These are phyloP conservation scores for Drosophila suzukii DNA, from an alignment of 1,140 invertebrate genomes.

Conservation along the genomic window DNA sequence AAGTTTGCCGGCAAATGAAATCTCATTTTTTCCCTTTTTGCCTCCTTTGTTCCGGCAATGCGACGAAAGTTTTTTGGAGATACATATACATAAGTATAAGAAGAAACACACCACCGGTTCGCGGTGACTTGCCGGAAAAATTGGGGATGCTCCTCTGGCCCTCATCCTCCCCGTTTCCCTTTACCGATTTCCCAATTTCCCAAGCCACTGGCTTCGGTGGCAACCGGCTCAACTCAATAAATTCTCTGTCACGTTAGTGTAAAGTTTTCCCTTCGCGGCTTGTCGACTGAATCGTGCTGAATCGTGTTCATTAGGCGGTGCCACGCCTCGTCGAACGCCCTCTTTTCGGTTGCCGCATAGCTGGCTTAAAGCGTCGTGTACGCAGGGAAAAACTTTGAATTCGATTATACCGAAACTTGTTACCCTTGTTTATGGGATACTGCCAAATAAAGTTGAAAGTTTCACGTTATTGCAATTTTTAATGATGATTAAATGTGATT, in stretches of 20 bases:
- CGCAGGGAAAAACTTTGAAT: background rate
- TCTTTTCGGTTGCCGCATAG: constrained; percentile 4
- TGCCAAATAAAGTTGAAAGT: too few relatives aligned
- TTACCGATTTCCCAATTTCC: constrained; percentile 29
- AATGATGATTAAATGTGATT: too few relatives aligned
- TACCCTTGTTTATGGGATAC: background rate
- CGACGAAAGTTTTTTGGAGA: constrained; percentile 42
- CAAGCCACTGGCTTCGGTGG: constrained; percentile 12
- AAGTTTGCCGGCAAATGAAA: constrained; percentile 51
- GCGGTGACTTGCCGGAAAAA: constrained; percentile 42
- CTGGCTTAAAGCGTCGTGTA: background rate
- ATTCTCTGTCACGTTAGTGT: constrained; percentile 51
- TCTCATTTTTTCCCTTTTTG: constrained; percentile 22
- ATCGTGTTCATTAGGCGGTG: constrained; percentile 42
- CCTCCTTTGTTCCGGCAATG: constrained; percentile 41
- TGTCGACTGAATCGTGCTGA: constrained; percentile 9
- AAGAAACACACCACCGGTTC: constrained; percentile 46
- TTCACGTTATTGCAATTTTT: too few relatives aligned
- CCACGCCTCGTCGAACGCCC: constrained; percentile 26
- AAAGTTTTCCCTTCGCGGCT: constrained; percentile 41
- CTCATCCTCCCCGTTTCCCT: constrained; percentile 12
- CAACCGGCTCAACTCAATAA: constrained; percentile 42
- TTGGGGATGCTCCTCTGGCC: constrained; percentile 42
- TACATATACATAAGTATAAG: background rate
- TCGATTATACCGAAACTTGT: background rate